Evolutionary conservation across 1,140 invertebrate species (phyloP).

Genomic region (Diplogasteroides magnus): DNA sequence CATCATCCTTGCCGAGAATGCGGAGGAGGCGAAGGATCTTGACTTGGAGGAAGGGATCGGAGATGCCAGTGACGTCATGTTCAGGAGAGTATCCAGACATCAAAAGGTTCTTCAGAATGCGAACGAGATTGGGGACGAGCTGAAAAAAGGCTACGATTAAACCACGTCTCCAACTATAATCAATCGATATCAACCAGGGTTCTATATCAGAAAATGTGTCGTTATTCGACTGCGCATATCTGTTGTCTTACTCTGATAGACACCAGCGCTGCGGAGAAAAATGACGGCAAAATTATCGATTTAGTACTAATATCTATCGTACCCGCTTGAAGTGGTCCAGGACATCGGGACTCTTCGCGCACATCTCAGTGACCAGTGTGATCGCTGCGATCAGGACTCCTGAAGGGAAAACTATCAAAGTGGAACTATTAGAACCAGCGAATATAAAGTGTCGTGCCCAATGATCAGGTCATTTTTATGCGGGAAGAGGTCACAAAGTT

Average conservation of each 20-base stretch:
- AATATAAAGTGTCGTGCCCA: too few relatives aligned
- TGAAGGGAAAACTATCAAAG: conserved; percentile 56
- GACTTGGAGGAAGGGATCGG: conserved; percentile 97
- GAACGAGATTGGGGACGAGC: conserved; percentile 95
- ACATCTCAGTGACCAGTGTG: conserved; percentile 98
- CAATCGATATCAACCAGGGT: too few relatives aligned
- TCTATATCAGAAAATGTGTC: too few relatives aligned
- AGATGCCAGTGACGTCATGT: conserved; percentile 98
- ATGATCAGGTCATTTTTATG: too few relatives aligned
- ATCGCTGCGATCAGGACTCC: conserved; percentile 95
- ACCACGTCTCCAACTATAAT: too few relatives aligned
- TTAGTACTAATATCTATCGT: too few relatives aligned
- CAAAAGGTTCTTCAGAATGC: conserved; percentile 95
- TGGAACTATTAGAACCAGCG: conserved; percentile 27
- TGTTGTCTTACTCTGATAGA: too few relatives aligned
- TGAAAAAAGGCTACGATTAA: too few relatives aligned
- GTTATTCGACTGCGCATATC: too few relatives aligned
- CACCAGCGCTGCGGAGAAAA: too few relatives aligned
- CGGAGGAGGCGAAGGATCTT: conserved; percentile 89
- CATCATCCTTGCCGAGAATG: conserved; percentile 89
- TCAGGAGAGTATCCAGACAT: conserved; percentile 97
- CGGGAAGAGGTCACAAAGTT: too few relatives aligned
- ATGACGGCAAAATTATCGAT: too few relatives aligned
- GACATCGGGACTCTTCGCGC: conserved; percentile 90
- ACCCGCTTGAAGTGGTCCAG: conserved; percentile 97